phyloP scores from a whole-genome alignment of 2,797 vertebrate genomes.

The Psittacula derbiana region DNA sequence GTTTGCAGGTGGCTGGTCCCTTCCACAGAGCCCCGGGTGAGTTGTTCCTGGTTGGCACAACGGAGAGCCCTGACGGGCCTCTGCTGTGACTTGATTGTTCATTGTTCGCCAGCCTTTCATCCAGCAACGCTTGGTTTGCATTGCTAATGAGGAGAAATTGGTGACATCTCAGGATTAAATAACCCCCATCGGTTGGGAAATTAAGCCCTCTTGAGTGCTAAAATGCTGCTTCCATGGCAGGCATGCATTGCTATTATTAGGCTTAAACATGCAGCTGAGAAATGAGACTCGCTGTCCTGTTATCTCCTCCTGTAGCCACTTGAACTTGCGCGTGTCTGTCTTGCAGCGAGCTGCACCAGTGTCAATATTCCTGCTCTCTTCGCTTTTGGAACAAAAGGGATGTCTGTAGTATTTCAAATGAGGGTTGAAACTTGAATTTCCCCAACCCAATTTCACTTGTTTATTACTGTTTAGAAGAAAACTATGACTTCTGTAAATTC shows the following conservation, averaged over 20 bases:
- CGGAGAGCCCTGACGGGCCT: background rate
- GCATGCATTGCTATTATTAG: background rate
- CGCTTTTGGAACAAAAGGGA: background rate
- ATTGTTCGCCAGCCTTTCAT: background rate
- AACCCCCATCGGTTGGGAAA: background rate
- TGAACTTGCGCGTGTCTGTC: accelerated
- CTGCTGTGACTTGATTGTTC: background rate
- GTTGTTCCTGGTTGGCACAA: accelerated
- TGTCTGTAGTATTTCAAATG: accelerated
- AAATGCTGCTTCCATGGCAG: background rate
- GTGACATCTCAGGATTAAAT: conserved; percentile 1
- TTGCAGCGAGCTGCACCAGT: accelerated
- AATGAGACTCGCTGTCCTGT: accelerated
- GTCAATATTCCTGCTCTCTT: background rate
- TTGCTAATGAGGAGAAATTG: background rate
- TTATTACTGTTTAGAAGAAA: background rate
- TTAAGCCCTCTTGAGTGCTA: background rate
- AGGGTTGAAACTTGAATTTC: background rate
- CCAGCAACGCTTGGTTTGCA: background rate
- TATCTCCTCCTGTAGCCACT: background rate
- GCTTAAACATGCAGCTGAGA: background rate
- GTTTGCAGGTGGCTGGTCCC: background rate
- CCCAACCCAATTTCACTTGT: background rate
- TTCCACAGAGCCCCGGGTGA: accelerated
- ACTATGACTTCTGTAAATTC: background rate